phyloP scores from a whole-genome alignment of 2,888 invertebrate genomes.

The Empis livida region DNA sequence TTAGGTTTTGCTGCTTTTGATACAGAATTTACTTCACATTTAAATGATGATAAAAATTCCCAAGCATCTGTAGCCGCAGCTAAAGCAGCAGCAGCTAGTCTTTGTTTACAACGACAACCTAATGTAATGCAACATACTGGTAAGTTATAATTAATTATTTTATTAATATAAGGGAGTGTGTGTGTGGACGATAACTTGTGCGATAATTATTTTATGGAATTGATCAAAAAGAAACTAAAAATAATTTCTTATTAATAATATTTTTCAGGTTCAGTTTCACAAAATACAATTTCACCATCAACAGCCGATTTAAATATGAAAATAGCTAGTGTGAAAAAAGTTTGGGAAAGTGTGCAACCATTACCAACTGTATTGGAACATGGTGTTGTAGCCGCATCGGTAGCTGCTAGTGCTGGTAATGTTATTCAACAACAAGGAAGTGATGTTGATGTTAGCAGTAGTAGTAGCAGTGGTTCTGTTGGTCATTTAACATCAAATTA shows the following conservation, averaged over 20 bases:
- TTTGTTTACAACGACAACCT: not conserved
- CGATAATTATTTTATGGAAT: too few species aligned
- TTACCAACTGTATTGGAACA: slow-evolving; percentile 57
- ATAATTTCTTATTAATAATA: too few species aligned
- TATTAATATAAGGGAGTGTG: too few species aligned
- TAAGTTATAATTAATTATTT: slow-evolving; percentile 11
- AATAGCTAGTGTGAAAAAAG: slow-evolving; percentile 80
- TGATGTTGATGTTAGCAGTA: not conserved
- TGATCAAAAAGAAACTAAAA: too few species aligned
- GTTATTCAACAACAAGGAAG: slow-evolving; percentile 9
- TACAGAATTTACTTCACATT: slow-evolving; percentile 55
- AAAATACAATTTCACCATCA: slow-evolving; percentile 63
- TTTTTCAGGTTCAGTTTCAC: slow-evolving; percentile 40
- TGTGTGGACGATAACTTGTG: too few species aligned
- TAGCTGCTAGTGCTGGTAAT: slow-evolving; percentile 4
- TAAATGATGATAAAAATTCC: slow-evolving; percentile 32
- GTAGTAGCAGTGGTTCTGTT: slow-evolving; percentile 8
- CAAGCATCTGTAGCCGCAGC: slow-evolving; percentile 35
- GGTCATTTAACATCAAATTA: slow-evolving; percentile 18
- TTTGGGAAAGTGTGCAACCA: slow-evolving; percentile 57
- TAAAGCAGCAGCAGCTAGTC: slow-evolving; percentile 33
- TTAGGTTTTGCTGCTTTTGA: slow-evolving; percentile 83
- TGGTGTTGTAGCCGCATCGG: slow-evolving; percentile 18
- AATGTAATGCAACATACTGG: slow-evolving; percentile 25
- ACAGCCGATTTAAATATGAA: slow-evolving; percentile 87